phyloP scores from a whole-genome alignment of 2,113 vertebrate genomes.

The Furnarius figulus region DNA sequence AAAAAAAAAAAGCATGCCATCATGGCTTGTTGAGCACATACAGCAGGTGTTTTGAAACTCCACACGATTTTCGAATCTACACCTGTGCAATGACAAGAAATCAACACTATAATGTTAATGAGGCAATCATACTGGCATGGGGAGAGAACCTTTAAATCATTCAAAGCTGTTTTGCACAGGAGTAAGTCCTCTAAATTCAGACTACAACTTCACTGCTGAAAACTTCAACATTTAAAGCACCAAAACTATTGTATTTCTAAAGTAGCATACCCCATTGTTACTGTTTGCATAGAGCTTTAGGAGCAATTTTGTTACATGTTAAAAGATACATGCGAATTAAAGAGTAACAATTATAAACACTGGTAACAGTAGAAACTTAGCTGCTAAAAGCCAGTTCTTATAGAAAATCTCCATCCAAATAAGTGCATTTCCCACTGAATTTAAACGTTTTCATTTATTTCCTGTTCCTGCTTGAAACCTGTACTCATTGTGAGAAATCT shows the following conservation, averaged over 20 bases:
- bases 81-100: not conserved
- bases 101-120: constrained; percentile 28
- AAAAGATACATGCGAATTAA: not conserved
- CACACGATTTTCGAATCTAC: not conserved
- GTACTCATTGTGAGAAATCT: not conserved
- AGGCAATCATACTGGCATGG: not conserved
- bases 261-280: not conserved
- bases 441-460: not conserved
- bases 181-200: not conserved
- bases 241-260: not conserved
- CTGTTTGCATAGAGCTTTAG: not conserved
- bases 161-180: not conserved
- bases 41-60: constrained; percentile 12
- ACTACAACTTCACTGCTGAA: not conserved
- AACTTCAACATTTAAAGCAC: not conserved
- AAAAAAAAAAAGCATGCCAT: not conserved
- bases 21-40: not conserved
- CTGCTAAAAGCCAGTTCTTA: not conserved
- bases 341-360: not conserved
- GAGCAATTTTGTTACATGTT: not conserved
- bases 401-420: not conserved
- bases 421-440: not conserved
- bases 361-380: not conserved
- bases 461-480: not conserved
- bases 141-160: not conserved